A percentile compares a stretch with the other conserved stretches of the same genome.
phyloP scores from a whole-genome alignment of 2,113 vertebrate genomes.

The Anas platyrhynchos region DNA sequence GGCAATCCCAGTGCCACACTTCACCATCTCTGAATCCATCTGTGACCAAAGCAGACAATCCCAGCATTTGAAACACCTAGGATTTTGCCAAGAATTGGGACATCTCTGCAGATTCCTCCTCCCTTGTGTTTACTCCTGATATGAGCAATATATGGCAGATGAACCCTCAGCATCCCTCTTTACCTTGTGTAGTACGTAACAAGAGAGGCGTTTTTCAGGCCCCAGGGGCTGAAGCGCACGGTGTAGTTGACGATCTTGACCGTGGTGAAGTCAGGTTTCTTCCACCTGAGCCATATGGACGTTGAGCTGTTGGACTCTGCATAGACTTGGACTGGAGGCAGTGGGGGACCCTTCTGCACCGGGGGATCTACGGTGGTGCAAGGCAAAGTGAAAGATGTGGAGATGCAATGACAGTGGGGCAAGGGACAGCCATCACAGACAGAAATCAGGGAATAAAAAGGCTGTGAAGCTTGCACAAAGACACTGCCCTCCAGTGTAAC shows the following conservation, averaged over 20 bases:
- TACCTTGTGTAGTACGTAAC: constrained; percentile 96
- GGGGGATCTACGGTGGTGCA: constrained; percentile 57
- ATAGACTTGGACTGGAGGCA: constrained; percentile 90
- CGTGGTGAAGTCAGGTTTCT: constrained; percentile 90
- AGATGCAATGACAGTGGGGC: background rate
- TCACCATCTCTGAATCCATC: background rate
- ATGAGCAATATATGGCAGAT: rapidly evolving
- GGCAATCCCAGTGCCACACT: background rate
- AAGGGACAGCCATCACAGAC: background rate
- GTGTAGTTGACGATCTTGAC: constrained; percentile 95
- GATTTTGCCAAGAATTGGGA: background rate
- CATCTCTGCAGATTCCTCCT: background rate
- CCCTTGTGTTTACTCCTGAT: background rate
- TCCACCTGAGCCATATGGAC: constrained; percentile 95
- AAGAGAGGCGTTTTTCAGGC: constrained; percentile 91
- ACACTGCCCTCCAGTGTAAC: background rate
- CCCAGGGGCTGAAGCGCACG: constrained; percentile 92
- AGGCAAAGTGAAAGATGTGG: background rate
- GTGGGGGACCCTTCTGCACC: constrained; percentile 82
- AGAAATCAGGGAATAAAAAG: background rate
- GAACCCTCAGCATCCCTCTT: background rate
- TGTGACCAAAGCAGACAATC: background rate
- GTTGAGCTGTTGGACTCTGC: constrained; percentile 93
- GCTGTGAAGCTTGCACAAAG: background rate
- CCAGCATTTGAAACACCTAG: background rate